Conservation (phyloP, 2,888 invertebrate genomes). For the Drosophila testacea region DNA sequence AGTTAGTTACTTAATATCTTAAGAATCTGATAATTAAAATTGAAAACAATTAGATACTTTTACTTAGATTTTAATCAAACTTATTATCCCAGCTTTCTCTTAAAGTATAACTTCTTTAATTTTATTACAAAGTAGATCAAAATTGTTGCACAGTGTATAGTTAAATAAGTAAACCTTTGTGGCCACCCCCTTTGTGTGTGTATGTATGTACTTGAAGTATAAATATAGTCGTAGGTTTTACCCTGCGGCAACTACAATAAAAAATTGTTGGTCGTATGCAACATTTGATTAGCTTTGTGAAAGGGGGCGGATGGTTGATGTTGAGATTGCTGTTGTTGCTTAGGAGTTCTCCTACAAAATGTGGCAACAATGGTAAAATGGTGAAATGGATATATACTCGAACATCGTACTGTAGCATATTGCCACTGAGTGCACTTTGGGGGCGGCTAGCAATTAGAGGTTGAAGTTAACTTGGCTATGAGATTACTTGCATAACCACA, state of each 20-base stretch:
- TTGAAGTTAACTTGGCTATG: constrained; percentile 64
- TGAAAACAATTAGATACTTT: too few species aligned
- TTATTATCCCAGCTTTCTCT: neutral
- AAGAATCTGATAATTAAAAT: too few species aligned
- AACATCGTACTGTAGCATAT: constrained; percentile 34
- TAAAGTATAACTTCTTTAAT: too few species aligned
- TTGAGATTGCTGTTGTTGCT: constrained; percentile 1
- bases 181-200: neutral
- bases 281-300: constrained; percentile 75
- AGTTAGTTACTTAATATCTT: too few species aligned
- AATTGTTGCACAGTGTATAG: constrained; percentile 28
- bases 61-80: too few species aligned
- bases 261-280: constrained; percentile 69
- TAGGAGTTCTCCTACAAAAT: constrained; percentile 8
- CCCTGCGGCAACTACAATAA: constrained; percentile 74
- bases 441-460: constrained; percentile 70
- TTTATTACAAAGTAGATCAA: too few species aligned
- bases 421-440: constrained; percentile 54
- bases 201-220: constrained; percentile 26
- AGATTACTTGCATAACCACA: constrained; percentile 55
- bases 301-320: constrained; percentile 24
- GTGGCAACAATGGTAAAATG: constrained; percentile 36
- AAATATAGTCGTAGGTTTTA: constrained; percentile 52
- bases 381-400: constrained; percentile 5
- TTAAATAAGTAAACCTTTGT: constrained; percentile 18